Evolutionary conservation across 2,888 invertebrate genomes (phyloP).

Genomic region (Ephialtes manifestator): DNA sequence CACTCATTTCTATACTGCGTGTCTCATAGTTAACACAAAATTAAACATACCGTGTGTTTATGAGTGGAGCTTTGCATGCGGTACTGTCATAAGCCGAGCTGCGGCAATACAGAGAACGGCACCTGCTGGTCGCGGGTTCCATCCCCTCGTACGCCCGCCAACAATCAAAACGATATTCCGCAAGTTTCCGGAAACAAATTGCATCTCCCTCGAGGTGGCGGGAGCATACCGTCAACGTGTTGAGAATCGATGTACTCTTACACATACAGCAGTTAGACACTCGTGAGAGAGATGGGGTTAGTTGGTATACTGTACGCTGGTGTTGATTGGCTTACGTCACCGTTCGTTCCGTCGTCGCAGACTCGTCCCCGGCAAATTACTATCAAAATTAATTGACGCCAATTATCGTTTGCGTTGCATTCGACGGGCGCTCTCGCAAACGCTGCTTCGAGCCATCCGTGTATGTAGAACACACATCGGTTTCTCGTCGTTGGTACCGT

Average conservation of each 20-base stretch:
- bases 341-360: constrained; percentile 63
- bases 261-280: constrained; percentile 32
- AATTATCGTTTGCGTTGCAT: constrained; percentile 80
- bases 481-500: constrained; percentile 43
- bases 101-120: not conserved
- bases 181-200: constrained; percentile 74
- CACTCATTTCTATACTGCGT: not conserved
- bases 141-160: not conserved
- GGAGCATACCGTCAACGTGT: constrained; percentile 21
- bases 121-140: constrained; percentile 7
- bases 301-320: constrained; percentile 45
- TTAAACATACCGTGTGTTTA: constrained; percentile 5
- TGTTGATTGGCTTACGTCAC: constrained; percentile 81
- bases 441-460: constrained; percentile 28
- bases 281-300: not conserved
- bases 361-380: constrained; percentile 75
- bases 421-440: constrained; percentile 42
- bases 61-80: constrained; percentile 8
- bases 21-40: not conserved
- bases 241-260: constrained; percentile 13
- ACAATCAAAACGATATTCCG: constrained; percentile 68
- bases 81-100: not conserved
- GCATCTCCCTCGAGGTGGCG: constrained; percentile 10
- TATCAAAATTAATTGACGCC: constrained; percentile 83
- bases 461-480: constrained; percentile 54